A percentile compares a stretch with the other conserved stretches of the same genome.
Conservation (phyloP, 1,140 invertebrate genomes). For the Caenorhabditis latens region DNA sequence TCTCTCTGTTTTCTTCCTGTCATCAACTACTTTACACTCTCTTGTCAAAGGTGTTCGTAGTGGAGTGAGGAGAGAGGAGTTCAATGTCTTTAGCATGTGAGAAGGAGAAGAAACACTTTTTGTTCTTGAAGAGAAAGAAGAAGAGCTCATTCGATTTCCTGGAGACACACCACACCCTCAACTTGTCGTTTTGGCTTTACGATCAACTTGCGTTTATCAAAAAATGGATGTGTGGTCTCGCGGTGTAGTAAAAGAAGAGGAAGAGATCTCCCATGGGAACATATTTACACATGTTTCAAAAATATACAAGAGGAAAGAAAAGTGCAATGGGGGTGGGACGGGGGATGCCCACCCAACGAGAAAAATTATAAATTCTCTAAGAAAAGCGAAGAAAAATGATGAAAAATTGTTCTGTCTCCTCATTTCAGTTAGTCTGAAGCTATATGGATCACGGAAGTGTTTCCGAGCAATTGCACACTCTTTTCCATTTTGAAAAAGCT, state of each 20-base stretch:
- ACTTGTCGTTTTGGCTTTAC: constrained; percentile 8
- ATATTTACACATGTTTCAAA: constrained; percentile 37
- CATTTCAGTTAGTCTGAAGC: too few species aligned
- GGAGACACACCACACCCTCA: constrained; percentile 1
- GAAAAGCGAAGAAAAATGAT: not conserved
- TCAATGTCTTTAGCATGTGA: not conserved
- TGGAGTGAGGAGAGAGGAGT: not conserved
- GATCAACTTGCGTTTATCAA: constrained; percentile 52
- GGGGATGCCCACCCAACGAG: not conserved
- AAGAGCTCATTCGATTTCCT: constrained; percentile 28
- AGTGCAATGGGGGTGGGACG: constrained; percentile 24
- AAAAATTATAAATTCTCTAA: not conserved
- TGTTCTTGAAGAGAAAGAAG: not conserved
- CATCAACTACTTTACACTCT: constrained; percentile 5
- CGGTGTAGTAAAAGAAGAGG: not conserved
- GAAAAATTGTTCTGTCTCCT: not conserved
- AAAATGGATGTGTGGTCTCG: constrained; percentile 26
- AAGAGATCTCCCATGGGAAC: not conserved
- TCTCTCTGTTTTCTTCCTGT: not conserved
- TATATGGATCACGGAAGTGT: too few species aligned
- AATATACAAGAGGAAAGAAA: not conserved
- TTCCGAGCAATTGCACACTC: too few species aligned
- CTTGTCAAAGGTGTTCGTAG: constrained; percentile 18
- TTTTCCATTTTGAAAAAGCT: too few species aligned
- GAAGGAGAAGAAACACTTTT: not conserved